Evolutionary conservation across 1,140 invertebrate species (phyloP), one percentile per base, ranked within the genome.

Genomic region (Helicorthomorpha holstii): DNA sequence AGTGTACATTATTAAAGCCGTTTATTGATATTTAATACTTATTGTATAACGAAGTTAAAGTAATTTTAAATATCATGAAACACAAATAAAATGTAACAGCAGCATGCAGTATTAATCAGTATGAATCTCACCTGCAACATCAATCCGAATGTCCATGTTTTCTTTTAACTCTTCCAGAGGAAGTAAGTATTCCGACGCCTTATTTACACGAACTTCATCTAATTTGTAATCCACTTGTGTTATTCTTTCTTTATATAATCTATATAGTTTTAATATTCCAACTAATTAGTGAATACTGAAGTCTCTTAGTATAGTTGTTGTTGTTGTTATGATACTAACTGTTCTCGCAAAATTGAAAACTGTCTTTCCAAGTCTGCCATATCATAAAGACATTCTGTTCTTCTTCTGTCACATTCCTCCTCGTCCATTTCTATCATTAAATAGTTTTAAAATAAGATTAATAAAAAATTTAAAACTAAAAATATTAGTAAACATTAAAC

Each of bases 281-380:
- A 16, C 7, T 16, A 7, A 34, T 7, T 34, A 16, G 16, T 7
- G 16, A 7, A 34, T 34, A 7, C 16, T 34, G 29, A 16, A 34
- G 29, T 7, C 29, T 7, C 16, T 16, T 16, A 7, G 29, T 34
- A 34, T 34, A 34, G 16, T 34, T 16, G 29, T 34, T 34, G 29
- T 16, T 34, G n/a, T n/a, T n/a, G n/a, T n/a, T n/a, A n/a, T n/a
- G 29, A 7, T 7, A 34, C 29, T 34, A 69, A 83, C 79, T 92
- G 85, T 65, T 95, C 90, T 58, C 86, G 78, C 0, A 95, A 70
- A 19, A 84, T 72, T 27, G 75, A 73, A 67, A 95, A 97, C 63
- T 94, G 88, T 54, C 77, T 76, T 71, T 95, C 91, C 48, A 96
- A 65, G 65, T 92, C 86, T 4, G 78, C 76, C 62, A 94, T 72